These are phyloP conservation scores for Oryzias dopingdopingensis DNA, from an alignment of 2,797 vertebrate species.

Conservation along the genomic window DNA sequence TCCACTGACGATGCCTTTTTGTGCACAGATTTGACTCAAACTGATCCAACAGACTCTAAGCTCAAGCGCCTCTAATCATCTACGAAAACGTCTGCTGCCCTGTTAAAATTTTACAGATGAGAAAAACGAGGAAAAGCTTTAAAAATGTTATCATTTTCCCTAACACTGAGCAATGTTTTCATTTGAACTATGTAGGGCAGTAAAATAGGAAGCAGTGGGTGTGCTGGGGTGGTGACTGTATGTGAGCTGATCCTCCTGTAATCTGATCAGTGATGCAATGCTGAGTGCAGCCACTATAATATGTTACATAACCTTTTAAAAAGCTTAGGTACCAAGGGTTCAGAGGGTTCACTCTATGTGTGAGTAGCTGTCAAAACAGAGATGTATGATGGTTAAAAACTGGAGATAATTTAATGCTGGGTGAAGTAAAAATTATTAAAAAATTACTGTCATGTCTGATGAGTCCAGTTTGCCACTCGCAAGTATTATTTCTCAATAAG, in stretches of 20 bases:
- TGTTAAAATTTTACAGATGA: too few species aligned
- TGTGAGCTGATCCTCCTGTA: conserved; percentile 57
- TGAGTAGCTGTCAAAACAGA: conserved; percentile 36
- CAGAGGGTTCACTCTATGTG: conserved; percentile 49
- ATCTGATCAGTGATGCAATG: conserved; percentile 69
- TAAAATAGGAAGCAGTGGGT: conserved; percentile 27
- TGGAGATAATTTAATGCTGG: conserved; percentile 23
- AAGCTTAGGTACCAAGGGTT: conserved; percentile 55
- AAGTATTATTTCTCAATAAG: too few species aligned
- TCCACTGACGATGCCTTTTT: too few species aligned
- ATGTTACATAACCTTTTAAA: conserved; percentile 69
- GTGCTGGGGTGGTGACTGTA: conserved; percentile 33
- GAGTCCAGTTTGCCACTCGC: too few species aligned
- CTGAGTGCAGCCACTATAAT: conserved; percentile 53
- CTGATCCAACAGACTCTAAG: too few species aligned
- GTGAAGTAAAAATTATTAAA: background rate
- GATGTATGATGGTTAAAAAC: conserved; percentile 24
- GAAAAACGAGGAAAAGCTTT: too few species aligned
- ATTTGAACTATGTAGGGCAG: conserved; percentile 21
- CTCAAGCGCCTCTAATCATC: too few species aligned
- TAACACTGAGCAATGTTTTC: conserved; percentile 23
- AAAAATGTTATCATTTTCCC: conserved; percentile 1
- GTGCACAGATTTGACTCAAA: too few species aligned
- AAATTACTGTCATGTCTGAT: too few species aligned
- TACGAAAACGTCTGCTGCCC: too few species aligned